These are phyloP conservation scores for Philotrypesis tridentata DNA, from an alignment of 1,140 invertebrate species.

Conservation along the genomic window DNA sequence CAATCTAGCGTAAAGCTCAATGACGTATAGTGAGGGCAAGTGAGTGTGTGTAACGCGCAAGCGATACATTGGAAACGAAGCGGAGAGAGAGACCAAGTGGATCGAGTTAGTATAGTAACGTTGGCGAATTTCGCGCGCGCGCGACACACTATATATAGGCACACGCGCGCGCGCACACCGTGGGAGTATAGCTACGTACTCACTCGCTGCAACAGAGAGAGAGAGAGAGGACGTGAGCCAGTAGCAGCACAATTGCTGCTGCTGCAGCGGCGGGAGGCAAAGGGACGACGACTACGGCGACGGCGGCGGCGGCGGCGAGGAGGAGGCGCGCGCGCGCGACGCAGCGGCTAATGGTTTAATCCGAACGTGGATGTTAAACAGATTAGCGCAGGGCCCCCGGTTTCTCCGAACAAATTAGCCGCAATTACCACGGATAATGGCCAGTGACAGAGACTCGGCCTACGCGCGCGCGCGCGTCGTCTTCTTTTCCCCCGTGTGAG, in stretches of 20 bases:
- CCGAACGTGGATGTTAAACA: slow-evolving; percentile 67
- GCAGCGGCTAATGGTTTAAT: slow-evolving; percentile 65
- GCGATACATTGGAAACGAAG: slow-evolving; percentile 8
- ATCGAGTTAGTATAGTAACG: slow-evolving; percentile 9
- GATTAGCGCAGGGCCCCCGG: slow-evolving; percentile 62
- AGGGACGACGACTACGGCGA: no score
- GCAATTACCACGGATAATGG: slow-evolving; percentile 61
- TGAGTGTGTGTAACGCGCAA: not conserved
- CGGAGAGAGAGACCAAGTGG: not conserved
- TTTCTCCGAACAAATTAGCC: slow-evolving; percentile 66
- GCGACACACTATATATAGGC: not conserved
- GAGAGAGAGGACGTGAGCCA: not conserved
- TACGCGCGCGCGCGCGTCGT: not conserved
- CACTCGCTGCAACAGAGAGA: not conserved
- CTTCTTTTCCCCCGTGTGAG: not conserved
- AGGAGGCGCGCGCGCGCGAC: no score
- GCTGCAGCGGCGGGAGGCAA: no score
- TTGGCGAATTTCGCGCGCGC: not conserved
- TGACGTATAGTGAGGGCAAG: not conserved
- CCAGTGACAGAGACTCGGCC: slow-evolving; percentile 19
- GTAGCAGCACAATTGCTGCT: no score
- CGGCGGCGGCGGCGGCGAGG: no score
- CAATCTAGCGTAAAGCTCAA: slow-evolving; percentile 5
- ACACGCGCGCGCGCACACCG: no score
- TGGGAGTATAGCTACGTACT: no score